These are phyloP conservation scores for Ornithoptera alexandrae DNA, from an alignment of 2,888 invertebrate genomes.

Conservation along the genomic window DNA sequence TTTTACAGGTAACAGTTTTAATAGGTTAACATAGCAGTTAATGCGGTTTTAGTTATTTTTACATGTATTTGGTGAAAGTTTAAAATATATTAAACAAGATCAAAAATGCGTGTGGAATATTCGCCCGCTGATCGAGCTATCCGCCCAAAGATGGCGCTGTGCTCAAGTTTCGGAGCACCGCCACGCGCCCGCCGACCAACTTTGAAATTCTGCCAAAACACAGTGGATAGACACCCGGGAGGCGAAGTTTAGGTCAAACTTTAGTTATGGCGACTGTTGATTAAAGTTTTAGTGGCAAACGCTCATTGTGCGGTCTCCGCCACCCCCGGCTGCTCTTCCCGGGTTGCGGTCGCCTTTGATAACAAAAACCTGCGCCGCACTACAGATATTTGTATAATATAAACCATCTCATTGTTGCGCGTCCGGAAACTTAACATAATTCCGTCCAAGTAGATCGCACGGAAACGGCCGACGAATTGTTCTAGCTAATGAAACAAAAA, in stretches of 20 bases:
- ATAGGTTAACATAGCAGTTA: too few relatives aligned
- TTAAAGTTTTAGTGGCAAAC: constrained; percentile 45
- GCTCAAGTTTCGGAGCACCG: constrained; percentile 40
- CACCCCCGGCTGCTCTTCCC: constrained; percentile 1
- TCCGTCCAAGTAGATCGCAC: background rate
- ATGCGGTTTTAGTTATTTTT: too few relatives aligned
- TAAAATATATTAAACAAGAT: constrained; percentile 3
- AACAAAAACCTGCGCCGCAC: constrained; percentile 30
- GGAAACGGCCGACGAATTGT: too few relatives aligned
- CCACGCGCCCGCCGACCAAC: constrained; percentile 36
- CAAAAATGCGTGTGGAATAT: constrained; percentile 16
- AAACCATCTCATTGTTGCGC: constrained; percentile 33
- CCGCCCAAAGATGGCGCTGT: constrained; percentile 59
- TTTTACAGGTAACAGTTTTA: background rate
- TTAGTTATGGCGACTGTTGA: constrained; percentile 52
- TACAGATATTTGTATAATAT: constrained; percentile 31
- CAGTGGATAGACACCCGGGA: constrained; percentile 40
- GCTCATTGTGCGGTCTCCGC: constrained; percentile 35
- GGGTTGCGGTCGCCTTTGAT: constrained; percentile 38
- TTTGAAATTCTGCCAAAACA: constrained; percentile 63
- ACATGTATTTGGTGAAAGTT: background rate
- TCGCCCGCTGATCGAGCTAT: constrained; percentile 43
- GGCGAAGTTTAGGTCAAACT: constrained; percentile 41
- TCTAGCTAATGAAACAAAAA: too few relatives aligned
- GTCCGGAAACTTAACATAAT: constrained; percentile 24